A percentile compares a stretch with the other conserved stretches of the same genome.
These are phyloP conservation scores for Bergia puertoricense DNA, from an alignment of 92 coral and sea anemone genomes.

Conservation along the genomic window DNA sequence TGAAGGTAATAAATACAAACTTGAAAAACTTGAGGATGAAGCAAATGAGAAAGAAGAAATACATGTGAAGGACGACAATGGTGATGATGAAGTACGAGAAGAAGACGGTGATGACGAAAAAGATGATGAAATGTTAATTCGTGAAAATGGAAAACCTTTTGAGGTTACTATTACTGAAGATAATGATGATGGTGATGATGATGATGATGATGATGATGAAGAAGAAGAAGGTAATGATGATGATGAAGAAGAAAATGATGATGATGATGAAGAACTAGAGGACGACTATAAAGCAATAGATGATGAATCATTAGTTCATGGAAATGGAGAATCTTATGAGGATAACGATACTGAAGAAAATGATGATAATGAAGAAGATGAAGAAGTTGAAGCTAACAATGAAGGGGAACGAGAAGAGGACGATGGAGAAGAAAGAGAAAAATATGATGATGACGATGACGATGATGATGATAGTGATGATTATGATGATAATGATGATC, in stretches of 20 bases:
- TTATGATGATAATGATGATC: not conserved
- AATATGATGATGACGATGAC: not conserved
- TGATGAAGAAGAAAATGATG: not conserved
- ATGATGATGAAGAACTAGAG: not conserved
- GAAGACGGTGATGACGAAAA: not conserved
- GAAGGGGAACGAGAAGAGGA: not conserved
- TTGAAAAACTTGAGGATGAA: not conserved
- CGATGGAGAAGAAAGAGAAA: not conserved
- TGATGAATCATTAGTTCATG: not conserved
- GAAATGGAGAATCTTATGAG: not conserved
- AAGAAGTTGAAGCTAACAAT: not conserved
- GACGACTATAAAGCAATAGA: not conserved
- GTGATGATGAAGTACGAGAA: not conserved
- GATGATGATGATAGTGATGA: not conserved
- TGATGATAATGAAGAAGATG: not conserved
- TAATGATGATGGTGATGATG: not conserved
- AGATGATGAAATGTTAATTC: not conserved
- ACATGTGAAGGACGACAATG: not conserved
- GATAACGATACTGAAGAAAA: not conserved
- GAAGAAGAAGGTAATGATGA: not conserved
- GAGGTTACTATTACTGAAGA: not conserved
- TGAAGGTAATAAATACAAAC: not conserved
- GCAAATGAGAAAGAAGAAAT: not conserved
- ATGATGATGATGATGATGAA: not conserved
- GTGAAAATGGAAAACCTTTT: not conserved